Evolutionary conservation across 2,113 vertebrate species (phyloP), one percentile per base, ranked within the genome.

Genomic region (Electrona antarctica): DNA sequence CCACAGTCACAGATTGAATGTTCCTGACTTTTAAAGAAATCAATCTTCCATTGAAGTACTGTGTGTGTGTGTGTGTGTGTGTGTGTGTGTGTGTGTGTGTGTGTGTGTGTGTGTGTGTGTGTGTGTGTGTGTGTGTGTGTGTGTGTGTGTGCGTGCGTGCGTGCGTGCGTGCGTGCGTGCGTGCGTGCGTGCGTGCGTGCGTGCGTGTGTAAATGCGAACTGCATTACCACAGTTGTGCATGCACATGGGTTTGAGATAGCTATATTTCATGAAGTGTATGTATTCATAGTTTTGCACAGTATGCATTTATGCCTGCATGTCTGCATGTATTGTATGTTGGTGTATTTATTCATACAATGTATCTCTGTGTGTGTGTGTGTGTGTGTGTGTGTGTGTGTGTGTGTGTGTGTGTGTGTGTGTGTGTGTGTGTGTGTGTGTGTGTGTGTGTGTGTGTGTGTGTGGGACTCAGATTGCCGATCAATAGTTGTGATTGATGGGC

Each of bases 11-110:
- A 80, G 80, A 87, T 86, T 83, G 75, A 84, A 79, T 85, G 80
- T 82, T 80, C 78, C 67, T 55, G 71, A 78, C 81, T 80, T 86
- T 89, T 84, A 79, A 87, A 86, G 88, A 85, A 86, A 85, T 87
- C 84, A 83, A 85, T 88, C 78, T 83, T 81, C 80, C 82, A 85
- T 86, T 87, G 82, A 86, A 75, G 71, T 77, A 9, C 14, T 0
- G 41, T 65, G 3, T 50, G 4, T 65, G 61, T 62, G 60, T 13
- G 65, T 58, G 50, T 67, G 50, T 65, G 61, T 57, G 68, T 61
- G 68, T 73, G 60, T 0, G 61, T 60, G 60, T 50, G 60, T 71
- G 60, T 51, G 54, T 60, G 62, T 51, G 47, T 64, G 48, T 51
- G 15, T 64, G 41, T 47, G 60, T 64, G 41, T 7, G 55, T 13